These are phyloP conservation scores for Diorhabda elongata DNA, from an alignment of 1,140 invertebrate genomes.

Conservation along the genomic window DNA sequence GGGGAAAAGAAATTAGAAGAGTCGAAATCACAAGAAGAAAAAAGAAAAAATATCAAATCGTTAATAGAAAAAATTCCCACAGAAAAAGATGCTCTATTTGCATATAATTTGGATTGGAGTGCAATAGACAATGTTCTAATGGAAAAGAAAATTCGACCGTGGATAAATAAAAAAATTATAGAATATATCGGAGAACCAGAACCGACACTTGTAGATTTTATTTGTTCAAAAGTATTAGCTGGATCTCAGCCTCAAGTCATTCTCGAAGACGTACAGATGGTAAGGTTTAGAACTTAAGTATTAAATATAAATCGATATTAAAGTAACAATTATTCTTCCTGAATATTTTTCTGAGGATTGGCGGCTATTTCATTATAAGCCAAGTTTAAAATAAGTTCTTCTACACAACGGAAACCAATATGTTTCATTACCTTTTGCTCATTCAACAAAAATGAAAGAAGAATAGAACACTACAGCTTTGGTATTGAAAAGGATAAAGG, in stretches of 20 bases:
- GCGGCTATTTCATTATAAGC: too few species aligned
- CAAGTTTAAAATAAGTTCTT: too few species aligned
- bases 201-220: slow-evolving; percentile 97
- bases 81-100: slow-evolving; percentile 92
- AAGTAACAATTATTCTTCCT: too few species aligned
- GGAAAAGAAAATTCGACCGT: slow-evolving; percentile 95
- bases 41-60: slow-evolving; percentile 91
- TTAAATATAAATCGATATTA: too few species aligned
- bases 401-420: too few species aligned
- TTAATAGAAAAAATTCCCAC: slow-evolving; percentile 98
- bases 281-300: slow-evolving; percentile 48
- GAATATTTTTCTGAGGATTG: too few species aligned
- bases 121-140: slow-evolving; percentile 72
- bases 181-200: slow-evolving; percentile 99
- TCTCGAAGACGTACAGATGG: slow-evolving; percentile 98
- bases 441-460: too few species aligned
- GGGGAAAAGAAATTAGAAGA: slow-evolving; percentile 64
- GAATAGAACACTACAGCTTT: too few species aligned
- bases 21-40: slow-evolving; percentile 84
- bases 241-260: slow-evolving; percentile 90
- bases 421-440: too few species aligned
- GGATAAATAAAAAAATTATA: slow-evolving; percentile 99
- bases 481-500: too few species aligned
- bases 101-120: slow-evolving; percentile 87
- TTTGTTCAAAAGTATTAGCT: slow-evolving; percentile 94